phyloP scores from a whole-genome alignment of 1,140 invertebrate species.

The Coptotermes formosanus region DNA sequence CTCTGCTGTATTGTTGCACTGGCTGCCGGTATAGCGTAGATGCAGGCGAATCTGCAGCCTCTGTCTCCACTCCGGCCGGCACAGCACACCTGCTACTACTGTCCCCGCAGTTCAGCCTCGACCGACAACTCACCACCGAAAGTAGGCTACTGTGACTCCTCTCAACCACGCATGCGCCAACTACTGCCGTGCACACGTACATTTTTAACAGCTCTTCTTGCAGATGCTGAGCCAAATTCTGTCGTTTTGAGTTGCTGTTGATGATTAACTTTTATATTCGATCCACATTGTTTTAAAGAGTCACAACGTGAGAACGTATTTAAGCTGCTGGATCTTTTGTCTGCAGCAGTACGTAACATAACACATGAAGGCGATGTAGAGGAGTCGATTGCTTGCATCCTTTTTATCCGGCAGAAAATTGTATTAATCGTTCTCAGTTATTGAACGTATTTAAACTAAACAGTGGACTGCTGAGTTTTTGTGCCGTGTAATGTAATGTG shows the following conservation, averaged over 20 bases:
- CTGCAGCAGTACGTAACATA: too few relatives aligned
- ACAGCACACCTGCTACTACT: neutral
- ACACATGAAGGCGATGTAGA: too few relatives aligned
- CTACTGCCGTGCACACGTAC: neutral
- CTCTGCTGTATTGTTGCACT: neutral
- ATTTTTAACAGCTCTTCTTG: neutral
- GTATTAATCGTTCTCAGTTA: too few relatives aligned
- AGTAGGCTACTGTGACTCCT: constrained; percentile 13
- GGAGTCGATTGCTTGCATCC: too few relatives aligned
- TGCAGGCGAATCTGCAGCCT: neutral
- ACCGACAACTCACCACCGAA: neutral
- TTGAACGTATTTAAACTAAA: too few relatives aligned
- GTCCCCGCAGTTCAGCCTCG: neutral
- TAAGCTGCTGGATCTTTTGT: neutral
- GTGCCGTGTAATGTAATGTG: too few relatives aligned
- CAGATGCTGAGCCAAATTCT: neutral
- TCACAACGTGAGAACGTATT: neutral
- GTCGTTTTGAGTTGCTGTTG: neutral
- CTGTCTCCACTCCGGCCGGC: neutral
- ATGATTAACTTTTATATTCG: too few relatives aligned
- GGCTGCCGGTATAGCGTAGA: neutral
- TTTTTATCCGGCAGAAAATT: too few relatives aligned
- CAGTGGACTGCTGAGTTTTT: too few relatives aligned
- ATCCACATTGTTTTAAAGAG: neutral
- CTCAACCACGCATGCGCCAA: neutral